phyloP scores from a whole-genome alignment of 2,797 vertebrate genomes.

The Acridotheres tristis region DNA sequence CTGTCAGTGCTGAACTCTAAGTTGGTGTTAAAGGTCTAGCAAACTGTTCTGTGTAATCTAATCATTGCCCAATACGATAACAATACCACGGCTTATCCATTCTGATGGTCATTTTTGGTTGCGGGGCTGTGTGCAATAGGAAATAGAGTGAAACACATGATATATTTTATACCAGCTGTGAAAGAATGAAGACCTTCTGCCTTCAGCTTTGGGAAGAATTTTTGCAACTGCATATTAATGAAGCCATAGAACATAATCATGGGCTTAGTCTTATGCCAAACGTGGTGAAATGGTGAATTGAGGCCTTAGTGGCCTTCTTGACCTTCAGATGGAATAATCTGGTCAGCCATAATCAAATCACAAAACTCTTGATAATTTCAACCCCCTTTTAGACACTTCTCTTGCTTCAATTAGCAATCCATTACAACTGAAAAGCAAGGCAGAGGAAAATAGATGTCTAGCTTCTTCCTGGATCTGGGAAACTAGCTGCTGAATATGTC shows the following conservation, averaged over 20 bases:
- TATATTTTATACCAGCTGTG: background rate
- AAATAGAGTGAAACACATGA: background rate
- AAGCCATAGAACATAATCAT: background rate
- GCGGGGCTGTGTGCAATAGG: background rate
- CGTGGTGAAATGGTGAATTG: background rate
- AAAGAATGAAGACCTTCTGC: background rate
- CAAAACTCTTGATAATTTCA: conserved; percentile 29
- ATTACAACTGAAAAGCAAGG: conserved; percentile 53
- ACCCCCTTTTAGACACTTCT: background rate
- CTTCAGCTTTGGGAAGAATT: background rate
- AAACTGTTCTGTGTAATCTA: conserved; percentile 36
- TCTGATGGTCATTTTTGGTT: conserved; percentile 25
- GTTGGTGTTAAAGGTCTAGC: conserved; percentile 42
- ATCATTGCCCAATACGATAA: background rate
- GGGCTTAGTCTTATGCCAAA: background rate
- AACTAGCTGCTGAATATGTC: conserved; percentile 27
- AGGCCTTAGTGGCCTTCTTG: background rate
- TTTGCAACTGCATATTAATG: background rate
- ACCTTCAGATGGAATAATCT: background rate
- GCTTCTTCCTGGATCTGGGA: background rate
- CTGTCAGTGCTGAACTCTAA: conserved; percentile 27
- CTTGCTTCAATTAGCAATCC: conserved; percentile 63
- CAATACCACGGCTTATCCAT: background rate
- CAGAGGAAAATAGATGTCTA: background rate
- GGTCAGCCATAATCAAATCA: conserved; percentile 52